Evolutionary conservation across 1,140 invertebrate genomes (phyloP).

Genomic region (Calephelis nemesis): DNA sequence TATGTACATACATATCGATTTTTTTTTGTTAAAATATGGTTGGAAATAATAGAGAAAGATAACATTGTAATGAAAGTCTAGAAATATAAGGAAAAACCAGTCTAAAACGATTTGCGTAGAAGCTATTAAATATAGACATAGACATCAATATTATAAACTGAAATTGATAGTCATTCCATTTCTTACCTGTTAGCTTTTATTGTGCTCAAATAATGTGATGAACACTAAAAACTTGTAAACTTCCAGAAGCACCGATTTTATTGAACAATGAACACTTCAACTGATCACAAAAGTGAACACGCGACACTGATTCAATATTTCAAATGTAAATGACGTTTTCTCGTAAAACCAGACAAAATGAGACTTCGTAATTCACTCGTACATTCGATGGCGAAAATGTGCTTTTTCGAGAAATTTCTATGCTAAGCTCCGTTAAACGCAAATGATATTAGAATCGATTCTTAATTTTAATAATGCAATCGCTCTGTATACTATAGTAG

Average conservation of each 20-base stretch:
- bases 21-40: too few species aligned
- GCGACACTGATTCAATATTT: conserved; percentile 12
- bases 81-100: too few species aligned
- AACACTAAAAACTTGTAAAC: conserved; percentile 15
- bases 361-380: conserved; percentile 33
- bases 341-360: conserved; percentile 28
- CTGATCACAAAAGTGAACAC: conserved; percentile 24
- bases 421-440: not conserved
- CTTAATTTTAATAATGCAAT: too few species aligned
- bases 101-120: too few species aligned
- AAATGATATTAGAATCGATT: not conserved
- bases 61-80: too few species aligned
- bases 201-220: conserved; percentile 1
- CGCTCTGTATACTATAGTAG: too few species aligned
- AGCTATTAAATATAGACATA: too few species aligned
- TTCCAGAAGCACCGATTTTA: conserved; percentile 40
- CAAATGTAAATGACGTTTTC: conserved; percentile 34
- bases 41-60: too few species aligned
- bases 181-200: conserved; percentile 11
- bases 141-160: not conserved
- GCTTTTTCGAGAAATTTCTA: conserved; percentile 58
- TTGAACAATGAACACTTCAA: conserved; percentile 32
- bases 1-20: too few species aligned
- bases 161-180: not conserved
- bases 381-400: conserved; percentile 43